A percentile compares a stretch with the other conserved stretches of the same genome.
Evolutionary conservation across 2,797 vertebrate genomes (phyloP).

Genomic region (Denticeps clupeoides): DNA sequence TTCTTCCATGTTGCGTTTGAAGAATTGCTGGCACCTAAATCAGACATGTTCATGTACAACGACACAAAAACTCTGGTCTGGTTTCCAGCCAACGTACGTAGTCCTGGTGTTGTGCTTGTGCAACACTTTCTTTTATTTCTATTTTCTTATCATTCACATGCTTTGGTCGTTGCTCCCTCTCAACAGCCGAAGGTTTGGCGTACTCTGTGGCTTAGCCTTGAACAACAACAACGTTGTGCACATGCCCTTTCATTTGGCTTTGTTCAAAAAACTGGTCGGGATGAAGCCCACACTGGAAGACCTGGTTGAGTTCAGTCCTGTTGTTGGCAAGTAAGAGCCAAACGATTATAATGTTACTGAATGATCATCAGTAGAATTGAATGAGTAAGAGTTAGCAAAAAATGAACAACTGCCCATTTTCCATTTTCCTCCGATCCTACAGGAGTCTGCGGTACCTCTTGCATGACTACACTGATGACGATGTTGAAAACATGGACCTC

Average conservation of each 20-base stretch:
- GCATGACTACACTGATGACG: slow-evolving; percentile 67
- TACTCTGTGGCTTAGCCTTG: slow-evolving; percentile 87
- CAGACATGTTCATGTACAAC: slow-evolving; percentile 77
- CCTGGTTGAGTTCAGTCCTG: slow-evolving; percentile 77
- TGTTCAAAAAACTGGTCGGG: slow-evolving; percentile 84
- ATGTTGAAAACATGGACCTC: slow-evolving; percentile 56
- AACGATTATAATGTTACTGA: not conserved
- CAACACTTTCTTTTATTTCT: too few relatives aligned
- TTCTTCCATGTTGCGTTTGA: slow-evolving; percentile 82
- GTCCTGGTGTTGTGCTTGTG: too few relatives aligned
- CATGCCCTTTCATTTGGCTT: slow-evolving; percentile 78
- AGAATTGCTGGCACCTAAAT: slow-evolving; percentile 70
- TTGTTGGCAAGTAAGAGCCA: slow-evolving; percentile 60
- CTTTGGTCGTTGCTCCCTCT: slow-evolving; percentile 16
- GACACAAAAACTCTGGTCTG: slow-evolving; percentile 73
- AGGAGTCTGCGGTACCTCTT: slow-evolving; percentile 73
- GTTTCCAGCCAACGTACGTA: slow-evolving; percentile 79
- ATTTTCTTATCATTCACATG: not conserved
- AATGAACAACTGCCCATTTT: too few relatives aligned
- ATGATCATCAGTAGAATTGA: not conserved
- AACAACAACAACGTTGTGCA: slow-evolving; percentile 83
- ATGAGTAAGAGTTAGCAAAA: not conserved
- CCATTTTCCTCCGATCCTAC: too few relatives aligned
- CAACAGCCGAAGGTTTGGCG: slow-evolving; percentile 77
- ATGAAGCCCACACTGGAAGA: slow-evolving; percentile 78